Evolutionary conservation across 1,140 invertebrate genomes (phyloP), one percentile per base, ranked within the genome.

Genomic region (Drosophila burlai): DNA sequence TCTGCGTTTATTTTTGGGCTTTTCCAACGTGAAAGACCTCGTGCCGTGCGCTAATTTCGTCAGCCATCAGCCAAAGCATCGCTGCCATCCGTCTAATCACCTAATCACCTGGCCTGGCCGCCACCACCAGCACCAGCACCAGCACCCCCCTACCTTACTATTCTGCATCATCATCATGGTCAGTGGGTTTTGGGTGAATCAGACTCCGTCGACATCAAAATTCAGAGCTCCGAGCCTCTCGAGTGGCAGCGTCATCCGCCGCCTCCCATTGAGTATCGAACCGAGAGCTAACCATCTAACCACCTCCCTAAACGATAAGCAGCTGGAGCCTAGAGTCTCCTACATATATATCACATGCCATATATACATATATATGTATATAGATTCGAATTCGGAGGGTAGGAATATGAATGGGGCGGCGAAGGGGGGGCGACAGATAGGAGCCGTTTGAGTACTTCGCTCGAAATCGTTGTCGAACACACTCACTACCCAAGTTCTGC

Each of bases 101-200:
- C 40, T 1, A 55, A 16, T 55, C 52, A 55, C 52, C 52, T 10
- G 52, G 52, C 18, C 13, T 4, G 29, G n/a, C 3, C 50, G 5
- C 4, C n/a, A 18, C 13, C 42, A 6, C 58, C 46, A 42, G 16
- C 47, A n/a, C 10, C 10, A 2, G n/a, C n/a, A n/a, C n/a, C n/a
- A n/a, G n/a, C n/a, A n/a, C n/a, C 31, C 31, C 31, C 31, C 2
- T 34, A 2, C 36, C 38, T 31, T 57, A 40, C 24, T 29, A 58
- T 67, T 81, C 72, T 86, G 83, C 83, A 87, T 87, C 72, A 87
- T 87, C 83, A 87, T 76, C 76, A 83, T 86, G 83, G 76, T 73
- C 71, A 86, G 68, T 76, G 76, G 58, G 58, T 80, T 87, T 86
- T 60, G 50, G 10, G 38, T 83, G 76, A 86, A 63, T 87, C 83